These are phyloP conservation scores for Gavialis gangeticus DNA, from an alignment of 2,113 vertebrate species.

Conservation along the genomic window DNA sequence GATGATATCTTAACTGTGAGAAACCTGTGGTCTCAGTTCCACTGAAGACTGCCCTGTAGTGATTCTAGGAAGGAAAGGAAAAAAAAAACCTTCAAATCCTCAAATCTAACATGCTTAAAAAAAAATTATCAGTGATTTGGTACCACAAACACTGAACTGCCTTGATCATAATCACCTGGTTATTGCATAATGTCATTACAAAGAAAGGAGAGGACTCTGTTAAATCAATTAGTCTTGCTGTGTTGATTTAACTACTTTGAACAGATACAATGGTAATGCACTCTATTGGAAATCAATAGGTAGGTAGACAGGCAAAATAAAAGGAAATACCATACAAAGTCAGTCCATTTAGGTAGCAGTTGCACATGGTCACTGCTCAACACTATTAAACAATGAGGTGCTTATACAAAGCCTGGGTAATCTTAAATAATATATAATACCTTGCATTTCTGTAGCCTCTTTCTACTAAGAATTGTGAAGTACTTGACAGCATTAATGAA, in stretches of 20 bases:
- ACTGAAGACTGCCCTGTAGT: background rate
- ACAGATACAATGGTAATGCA: background rate
- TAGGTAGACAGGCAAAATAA: background rate
- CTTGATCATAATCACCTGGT: background rate
- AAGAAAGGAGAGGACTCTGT: background rate
- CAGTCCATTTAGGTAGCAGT: background rate
- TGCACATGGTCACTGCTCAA: background rate
- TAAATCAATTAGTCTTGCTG: background rate
- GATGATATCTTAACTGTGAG: background rate
- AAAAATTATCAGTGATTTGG: slow-evolving; percentile 27
- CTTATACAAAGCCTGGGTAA: background rate
- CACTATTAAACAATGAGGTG: background rate
- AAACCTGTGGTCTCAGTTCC: background rate
- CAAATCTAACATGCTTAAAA: background rate
- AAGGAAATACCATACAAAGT: background rate
- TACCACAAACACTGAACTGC: background rate
- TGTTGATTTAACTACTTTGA: background rate
- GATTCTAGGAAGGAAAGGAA: background rate
- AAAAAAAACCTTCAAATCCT: no score
- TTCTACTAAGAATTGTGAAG: background rate
- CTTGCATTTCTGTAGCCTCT: background rate
- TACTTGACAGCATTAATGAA: background rate
- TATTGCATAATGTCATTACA: background rate
- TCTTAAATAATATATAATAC: background rate
- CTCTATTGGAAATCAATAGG: background rate